Percentiles rank a stretch among this genome's conserved stretches.
phyloP scores from a whole-genome alignment of 2,888 invertebrate species.

The Chaitophorus viminalis region DNA sequence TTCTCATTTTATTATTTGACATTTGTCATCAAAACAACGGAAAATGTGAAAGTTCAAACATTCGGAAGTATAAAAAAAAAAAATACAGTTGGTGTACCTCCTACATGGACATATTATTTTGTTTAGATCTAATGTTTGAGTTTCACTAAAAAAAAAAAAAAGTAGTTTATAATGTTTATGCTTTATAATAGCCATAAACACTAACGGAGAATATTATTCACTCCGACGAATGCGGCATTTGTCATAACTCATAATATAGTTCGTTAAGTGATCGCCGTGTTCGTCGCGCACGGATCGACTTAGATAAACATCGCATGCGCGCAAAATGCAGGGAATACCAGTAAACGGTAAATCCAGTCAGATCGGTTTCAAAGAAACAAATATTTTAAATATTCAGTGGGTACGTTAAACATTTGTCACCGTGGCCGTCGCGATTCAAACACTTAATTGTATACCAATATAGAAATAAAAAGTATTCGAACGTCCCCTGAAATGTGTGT shows the following conservation, averaged over 20 bases:
- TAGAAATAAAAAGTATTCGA: background rate
- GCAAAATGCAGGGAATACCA: background rate
- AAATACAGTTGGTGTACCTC: background rate
- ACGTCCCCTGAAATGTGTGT: background rate
- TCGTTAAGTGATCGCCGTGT: background rate
- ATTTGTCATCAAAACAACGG: background rate
- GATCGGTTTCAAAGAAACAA: conserved; percentile 1
- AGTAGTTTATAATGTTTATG: background rate
- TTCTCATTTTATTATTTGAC: background rate
- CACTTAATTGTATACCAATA: background rate
- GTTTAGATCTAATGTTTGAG: background rate
- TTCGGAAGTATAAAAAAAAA: background rate
- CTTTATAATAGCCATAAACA: background rate
- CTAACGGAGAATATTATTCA: background rate
- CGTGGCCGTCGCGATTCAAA: background rate
- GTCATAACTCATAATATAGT: no score
- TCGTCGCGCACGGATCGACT: background rate
- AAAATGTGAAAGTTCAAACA: conserved; percentile 35
- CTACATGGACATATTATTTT: no score
- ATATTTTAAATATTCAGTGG: background rate
- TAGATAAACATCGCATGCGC: background rate
- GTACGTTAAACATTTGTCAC: background rate
- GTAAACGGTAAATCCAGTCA: conserved; percentile 5
- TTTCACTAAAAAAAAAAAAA: conserved; percentile 3
- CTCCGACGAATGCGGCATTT: background rate